phyloP scores from a whole-genome alignment of 2,888 invertebrate species.

The Apamea anceps region DNA sequence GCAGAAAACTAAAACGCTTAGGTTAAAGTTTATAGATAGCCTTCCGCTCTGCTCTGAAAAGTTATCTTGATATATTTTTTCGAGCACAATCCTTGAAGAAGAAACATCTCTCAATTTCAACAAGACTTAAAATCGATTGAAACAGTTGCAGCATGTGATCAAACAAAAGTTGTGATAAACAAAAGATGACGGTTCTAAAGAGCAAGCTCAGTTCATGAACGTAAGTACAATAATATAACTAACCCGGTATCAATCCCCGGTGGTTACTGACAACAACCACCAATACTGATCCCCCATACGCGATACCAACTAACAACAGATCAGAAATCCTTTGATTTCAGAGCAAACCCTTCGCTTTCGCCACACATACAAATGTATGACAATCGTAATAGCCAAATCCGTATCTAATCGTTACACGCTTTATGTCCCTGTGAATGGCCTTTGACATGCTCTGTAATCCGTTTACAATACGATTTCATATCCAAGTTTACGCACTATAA shows the following conservation, averaged over 20 bases:
- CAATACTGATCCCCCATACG: background rate
- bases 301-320: slow-evolving; percentile 41
- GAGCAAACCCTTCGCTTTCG: slow-evolving; percentile 40
- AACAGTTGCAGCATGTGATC: background rate
- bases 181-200: background rate
- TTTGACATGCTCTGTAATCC: slow-evolving; percentile 65
- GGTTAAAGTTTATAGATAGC: slow-evolving; percentile 48
- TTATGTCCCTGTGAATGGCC: slow-evolving; percentile 54
- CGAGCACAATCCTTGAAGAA: slow-evolving; percentile 25
- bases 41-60: slow-evolving; percentile 26
- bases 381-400: slow-evolving; percentile 60
- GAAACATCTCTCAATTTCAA: background rate
- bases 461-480: slow-evolving; percentile 64
- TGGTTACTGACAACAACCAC: slow-evolving; percentile 11
- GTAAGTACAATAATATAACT: slow-evolving; percentile 4
- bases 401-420: slow-evolving; percentile 63
- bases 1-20: slow-evolving; percentile 37
- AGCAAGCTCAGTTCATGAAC: background rate
- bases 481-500: slow-evolving; percentile 46
- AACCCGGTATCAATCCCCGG: background rate
- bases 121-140: slow-evolving; percentile 1
- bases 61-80: slow-evolving; percentile 35
- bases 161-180: background rate
- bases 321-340: slow-evolving; percentile 48
- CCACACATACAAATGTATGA: slow-evolving; percentile 46